Evolutionary conservation across 2,113 vertebrate genomes (phyloP).

Genomic region (Tragelaphus imberbis): DNA sequence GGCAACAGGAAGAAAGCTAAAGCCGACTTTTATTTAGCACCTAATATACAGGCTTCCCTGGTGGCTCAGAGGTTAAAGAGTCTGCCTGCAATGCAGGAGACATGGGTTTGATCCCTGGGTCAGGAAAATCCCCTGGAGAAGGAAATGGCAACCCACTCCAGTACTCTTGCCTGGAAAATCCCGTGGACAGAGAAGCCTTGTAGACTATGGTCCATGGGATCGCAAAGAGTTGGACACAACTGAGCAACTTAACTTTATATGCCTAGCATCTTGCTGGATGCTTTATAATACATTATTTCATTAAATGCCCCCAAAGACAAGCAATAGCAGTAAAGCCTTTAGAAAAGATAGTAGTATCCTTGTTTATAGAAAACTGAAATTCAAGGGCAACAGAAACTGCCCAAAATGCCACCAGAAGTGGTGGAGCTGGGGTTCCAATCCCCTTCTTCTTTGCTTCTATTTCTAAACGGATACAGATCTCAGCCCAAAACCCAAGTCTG

Average conservation of each 20-base stretch:
- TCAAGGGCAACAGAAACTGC: not conserved
- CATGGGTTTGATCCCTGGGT: no score
- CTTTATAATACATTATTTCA: not conserved
- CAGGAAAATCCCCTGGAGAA: no score
- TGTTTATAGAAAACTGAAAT: not conserved
- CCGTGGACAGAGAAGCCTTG: no score
- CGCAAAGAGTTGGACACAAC: rapidly evolving
- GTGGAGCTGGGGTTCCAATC: not conserved
- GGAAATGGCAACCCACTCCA: no score
- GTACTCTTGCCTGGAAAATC: no score
- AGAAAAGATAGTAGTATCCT: not conserved
- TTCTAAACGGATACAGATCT: not conserved
- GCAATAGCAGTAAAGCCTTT: not conserved
- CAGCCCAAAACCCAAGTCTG: not conserved
- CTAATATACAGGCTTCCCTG: not conserved
- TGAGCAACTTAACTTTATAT: no score
- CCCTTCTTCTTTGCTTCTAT: not conserved
- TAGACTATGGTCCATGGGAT: no score
- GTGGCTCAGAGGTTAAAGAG: no score
- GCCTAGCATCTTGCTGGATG: not conserved
- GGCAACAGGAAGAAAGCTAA: not conserved
- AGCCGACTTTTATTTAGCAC: not conserved
- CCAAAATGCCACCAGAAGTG: not conserved
- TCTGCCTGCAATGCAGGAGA: no score
- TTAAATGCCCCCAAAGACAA: not conserved